These are phyloP conservation scores for Drosophila diplacantha DNA, from an alignment of 2,888 invertebrate species.

Conservation along the genomic window DNA sequence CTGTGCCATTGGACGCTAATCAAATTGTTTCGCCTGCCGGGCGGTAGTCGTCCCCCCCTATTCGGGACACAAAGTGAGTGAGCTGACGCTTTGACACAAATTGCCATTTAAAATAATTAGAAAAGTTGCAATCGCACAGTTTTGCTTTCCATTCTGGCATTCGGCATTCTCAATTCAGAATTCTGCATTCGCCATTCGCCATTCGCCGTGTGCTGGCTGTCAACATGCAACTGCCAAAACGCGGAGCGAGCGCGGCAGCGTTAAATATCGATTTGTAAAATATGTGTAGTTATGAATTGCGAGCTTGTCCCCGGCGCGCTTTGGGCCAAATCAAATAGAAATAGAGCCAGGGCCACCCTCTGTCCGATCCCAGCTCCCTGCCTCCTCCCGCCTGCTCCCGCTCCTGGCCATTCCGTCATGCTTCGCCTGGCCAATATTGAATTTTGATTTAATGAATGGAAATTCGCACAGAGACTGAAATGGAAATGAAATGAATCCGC, in stretches of 20 bases:
- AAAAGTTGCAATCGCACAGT: slow-evolving; percentile 59
- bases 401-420: slow-evolving; percentile 39
- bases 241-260: slow-evolving; percentile 28
- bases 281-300: slow-evolving; percentile 68
- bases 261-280: slow-evolving; percentile 69
- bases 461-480: slow-evolving; percentile 50
- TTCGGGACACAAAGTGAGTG: slow-evolving; percentile 32
- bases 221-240: slow-evolving; percentile 39
- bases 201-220: slow-evolving; percentile 43
- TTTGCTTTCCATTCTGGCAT: slow-evolving; percentile 32
- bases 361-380: slow-evolving; percentile 3
- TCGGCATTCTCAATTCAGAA: slow-evolving; percentile 12
- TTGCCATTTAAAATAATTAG: slow-evolving; percentile 70
- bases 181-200: slow-evolving; percentile 26
- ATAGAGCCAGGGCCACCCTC: slow-evolving; percentile 43
- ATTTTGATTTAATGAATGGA: slow-evolving; percentile 71
- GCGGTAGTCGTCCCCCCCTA: slow-evolving; percentile 5
- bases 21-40: slow-evolving; percentile 32
- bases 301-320: slow-evolving; percentile 31
- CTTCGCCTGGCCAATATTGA: slow-evolving; percentile 67
- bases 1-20: slow-evolving; percentile 26
- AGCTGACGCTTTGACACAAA: slow-evolving; percentile 57
- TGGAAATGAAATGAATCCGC: slow-evolving; percentile 33
- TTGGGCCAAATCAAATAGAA: slow-evolving; percentile 62
- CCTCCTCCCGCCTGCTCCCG: slow-evolving; percentile 5